Evolutionary conservation across 2,797 vertebrate species (phyloP).

Genomic region (Sylvilagus floridanus): DNA sequence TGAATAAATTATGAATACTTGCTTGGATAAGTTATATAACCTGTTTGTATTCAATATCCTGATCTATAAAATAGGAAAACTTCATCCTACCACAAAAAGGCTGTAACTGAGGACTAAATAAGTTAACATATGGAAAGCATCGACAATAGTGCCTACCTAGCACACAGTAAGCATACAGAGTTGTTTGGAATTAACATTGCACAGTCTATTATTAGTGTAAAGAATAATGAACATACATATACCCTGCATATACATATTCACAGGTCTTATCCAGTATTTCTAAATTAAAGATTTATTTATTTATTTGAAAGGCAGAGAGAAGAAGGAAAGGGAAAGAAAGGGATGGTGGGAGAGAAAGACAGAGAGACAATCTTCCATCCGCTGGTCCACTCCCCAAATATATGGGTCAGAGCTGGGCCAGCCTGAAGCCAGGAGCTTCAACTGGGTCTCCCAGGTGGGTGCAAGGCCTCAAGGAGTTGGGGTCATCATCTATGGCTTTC

Average conservation of each 20-base stretch:
- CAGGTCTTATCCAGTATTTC: neutral
- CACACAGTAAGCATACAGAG: slow-evolving; percentile 33
- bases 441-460: no score
- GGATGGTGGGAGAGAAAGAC: no score
- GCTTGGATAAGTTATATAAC: slow-evolving; percentile 45
- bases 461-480: no score
- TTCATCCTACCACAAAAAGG: neutral
- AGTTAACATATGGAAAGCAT: neutral
- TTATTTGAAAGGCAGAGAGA: no score
- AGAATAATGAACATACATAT: neutral
- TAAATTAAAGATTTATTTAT: no score
- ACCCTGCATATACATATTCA: neutral
- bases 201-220: neutral
- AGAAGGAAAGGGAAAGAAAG: no score
- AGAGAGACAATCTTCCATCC: no score
- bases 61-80: slow-evolving; percentile 40
- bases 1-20: slow-evolving; percentile 52
- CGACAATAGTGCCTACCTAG: neutral
- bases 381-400: no score
- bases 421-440: no score
- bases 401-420: no score
- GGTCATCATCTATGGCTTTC: no score
- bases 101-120: neutral
- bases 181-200: neutral
- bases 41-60: slow-evolving; percentile 41